Evolutionary conservation across 1,140 invertebrate genomes (phyloP).

Genomic region (Hesperophylax magnus): DNA sequence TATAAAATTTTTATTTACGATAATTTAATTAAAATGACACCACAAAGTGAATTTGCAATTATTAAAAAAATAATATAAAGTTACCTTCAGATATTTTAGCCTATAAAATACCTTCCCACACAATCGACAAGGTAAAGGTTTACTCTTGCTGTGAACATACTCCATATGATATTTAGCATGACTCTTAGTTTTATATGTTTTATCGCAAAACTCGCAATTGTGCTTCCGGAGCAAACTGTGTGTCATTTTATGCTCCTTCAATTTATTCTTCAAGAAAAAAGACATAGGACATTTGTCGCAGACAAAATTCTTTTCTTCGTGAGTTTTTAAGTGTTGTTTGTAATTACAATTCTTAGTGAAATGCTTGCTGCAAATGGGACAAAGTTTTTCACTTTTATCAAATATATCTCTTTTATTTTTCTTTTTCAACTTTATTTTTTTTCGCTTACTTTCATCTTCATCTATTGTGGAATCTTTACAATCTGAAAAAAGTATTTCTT

Average conservation of each 20-base stretch:
- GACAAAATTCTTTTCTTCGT: conserved; percentile 14
- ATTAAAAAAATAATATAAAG: not conserved
- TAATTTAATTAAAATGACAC: too few species aligned
- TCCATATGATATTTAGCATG: conserved; percentile 27
- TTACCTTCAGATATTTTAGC: conserved; percentile 31
- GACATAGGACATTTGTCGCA: conserved; percentile 32
- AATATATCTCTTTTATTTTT: not conserved
- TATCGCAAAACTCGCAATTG: conserved; percentile 29
- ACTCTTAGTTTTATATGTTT: conserved; percentile 23
- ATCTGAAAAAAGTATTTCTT: not conserved
- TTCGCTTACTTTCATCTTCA: not conserved
- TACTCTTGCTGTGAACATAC: conserved; percentile 25
- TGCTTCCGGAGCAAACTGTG: conserved; percentile 16
- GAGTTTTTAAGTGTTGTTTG: conserved; percentile 25
- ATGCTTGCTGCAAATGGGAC: conserved; percentile 27
- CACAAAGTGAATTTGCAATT: too few species aligned
- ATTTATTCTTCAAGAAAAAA: conserved; percentile 4
- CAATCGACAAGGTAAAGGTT: conserved; percentile 15
- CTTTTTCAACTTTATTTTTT: not conserved
- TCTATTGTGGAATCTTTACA: not conserved
- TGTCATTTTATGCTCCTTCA: conserved; percentile 14
- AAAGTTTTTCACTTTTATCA: conserved; percentile 9
- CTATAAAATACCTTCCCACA: conserved; percentile 27
- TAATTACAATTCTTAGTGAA: not conserved
- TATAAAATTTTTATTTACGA: too few species aligned